Conservation (phyloP, 2,797 vertebrate species). For the Melanotaenia trifasciata region DNA sequence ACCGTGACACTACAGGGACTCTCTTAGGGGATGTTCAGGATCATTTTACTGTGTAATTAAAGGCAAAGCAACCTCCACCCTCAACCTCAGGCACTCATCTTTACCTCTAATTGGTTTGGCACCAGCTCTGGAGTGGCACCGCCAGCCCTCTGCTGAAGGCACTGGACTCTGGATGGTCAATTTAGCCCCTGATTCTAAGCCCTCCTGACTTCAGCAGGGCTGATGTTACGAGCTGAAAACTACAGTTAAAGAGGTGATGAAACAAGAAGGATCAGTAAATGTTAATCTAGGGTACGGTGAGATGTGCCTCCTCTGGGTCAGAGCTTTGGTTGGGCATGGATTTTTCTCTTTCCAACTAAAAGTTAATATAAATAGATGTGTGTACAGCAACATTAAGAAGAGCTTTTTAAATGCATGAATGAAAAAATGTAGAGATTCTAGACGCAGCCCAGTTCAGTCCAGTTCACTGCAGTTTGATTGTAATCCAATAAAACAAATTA, state of each 20-base stretch:
- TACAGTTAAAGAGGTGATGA: background rate
- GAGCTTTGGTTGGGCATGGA: too few species aligned
- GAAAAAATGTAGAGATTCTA: too few species aligned
- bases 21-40: slow-evolving; percentile 53
- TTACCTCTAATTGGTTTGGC: slow-evolving; percentile 56
- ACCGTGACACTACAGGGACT: slow-evolving; percentile 23
- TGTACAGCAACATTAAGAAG: too few species aligned
- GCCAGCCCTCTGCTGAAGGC: slow-evolving; percentile 18
- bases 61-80: slow-evolving; percentile 8
- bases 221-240: background rate
- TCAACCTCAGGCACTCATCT: slow-evolving; percentile 16
- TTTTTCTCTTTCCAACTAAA: too few species aligned
- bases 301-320: too few species aligned
- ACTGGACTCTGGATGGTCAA: slow-evolving; percentile 38
- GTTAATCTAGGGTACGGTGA: background rate
- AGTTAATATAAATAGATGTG: too few species aligned
- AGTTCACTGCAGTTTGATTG: too few species aligned
- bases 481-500: too few species aligned
- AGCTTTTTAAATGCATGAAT: too few species aligned
- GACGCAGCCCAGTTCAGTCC: too few species aligned
- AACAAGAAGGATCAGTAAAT: background rate
- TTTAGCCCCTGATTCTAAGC: slow-evolving; percentile 42
- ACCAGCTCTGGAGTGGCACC: background rate
- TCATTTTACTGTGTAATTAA: slow-evolving; percentile 68
- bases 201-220: slow-evolving; percentile 1